These are phyloP conservation scores for Encarsia formosa DNA, from an alignment of 2,888 invertebrate genomes.

Conservation along the genomic window DNA sequence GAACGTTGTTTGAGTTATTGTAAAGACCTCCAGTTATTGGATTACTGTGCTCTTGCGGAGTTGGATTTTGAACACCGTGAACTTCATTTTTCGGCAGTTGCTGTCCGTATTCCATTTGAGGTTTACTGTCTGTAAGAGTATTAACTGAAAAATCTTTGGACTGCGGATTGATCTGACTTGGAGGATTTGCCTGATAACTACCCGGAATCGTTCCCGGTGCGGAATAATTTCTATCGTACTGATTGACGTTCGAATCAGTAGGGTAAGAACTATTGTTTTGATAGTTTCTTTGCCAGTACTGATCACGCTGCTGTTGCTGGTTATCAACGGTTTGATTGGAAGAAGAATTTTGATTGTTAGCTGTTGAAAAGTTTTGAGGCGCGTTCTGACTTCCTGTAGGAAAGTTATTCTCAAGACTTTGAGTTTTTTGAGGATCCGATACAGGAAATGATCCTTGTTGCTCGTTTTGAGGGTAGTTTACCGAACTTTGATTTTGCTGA, in stretches of 20 bases:
- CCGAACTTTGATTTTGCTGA: background rate
- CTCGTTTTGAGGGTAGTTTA: conserved; percentile 35
- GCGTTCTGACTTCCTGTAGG: conserved; percentile 25
- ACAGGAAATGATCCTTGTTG: conserved; percentile 35
- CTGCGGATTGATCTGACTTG: conserved; percentile 32
- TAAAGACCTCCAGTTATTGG: conserved; percentile 33
- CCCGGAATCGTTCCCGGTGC: background rate
- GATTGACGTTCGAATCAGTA: conserved; percentile 44
- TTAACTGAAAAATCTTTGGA: conserved; percentile 28
- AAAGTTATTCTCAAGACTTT: conserved; percentile 31
- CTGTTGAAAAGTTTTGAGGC: conserved; percentile 34
- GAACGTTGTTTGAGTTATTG: background rate
- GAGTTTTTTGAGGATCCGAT: conserved; percentile 33
- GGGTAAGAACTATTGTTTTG: conserved; percentile 46
- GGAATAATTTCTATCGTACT: conserved; percentile 51
- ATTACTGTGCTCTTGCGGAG: background rate
- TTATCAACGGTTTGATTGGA: conserved; percentile 31
- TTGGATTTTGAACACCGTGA: conserved; percentile 4
- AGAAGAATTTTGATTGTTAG: conserved; percentile 26
- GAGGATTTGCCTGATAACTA: conserved; percentile 22
- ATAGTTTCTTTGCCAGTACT: conserved; percentile 51
- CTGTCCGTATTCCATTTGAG: conserved; percentile 11
- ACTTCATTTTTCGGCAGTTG: background rate
- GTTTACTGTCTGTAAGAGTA: conserved; percentile 17
- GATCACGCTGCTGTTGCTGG: conserved; percentile 35